These are phyloP conservation scores for Dermolepida albohirtum DNA, from an alignment of 2,888 invertebrate species.

Conservation along the genomic window DNA sequence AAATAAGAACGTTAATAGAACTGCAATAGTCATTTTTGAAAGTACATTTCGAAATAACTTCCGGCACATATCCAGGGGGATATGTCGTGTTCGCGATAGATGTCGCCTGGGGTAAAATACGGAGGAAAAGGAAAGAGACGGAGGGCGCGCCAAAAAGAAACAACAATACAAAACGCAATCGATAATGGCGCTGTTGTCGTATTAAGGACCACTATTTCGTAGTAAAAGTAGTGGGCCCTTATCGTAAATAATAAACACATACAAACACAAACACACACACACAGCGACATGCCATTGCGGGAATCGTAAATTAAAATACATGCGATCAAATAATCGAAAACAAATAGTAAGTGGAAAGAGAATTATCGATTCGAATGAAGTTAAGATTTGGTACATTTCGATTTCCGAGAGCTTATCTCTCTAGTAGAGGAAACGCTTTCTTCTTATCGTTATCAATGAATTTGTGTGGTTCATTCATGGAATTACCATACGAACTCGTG, in stretches of 20 bases:
- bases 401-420: constrained; percentile 32
- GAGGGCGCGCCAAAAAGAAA: constrained; percentile 1
- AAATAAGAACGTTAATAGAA: no score
- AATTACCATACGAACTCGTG: constrained; percentile 16
- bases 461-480: constrained; percentile 42
- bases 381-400: constrained; percentile 33
- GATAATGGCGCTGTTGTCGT: constrained; percentile 17
- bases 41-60: no score
- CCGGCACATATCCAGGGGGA: no score
- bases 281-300: not conserved
- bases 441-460: constrained; percentile 45
- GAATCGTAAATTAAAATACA: constrained; percentile 2
- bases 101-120: constrained; percentile 12
- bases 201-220: constrained; percentile 10
- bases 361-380: constrained; percentile 10
- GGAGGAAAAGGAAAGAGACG: constrained; percentile 2
- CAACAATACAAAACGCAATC: constrained; percentile 12
- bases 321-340: not conserved
- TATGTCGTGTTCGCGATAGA: constrained; percentile 34
- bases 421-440: constrained; percentile 27
- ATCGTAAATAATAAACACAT: constrained; percentile 18
- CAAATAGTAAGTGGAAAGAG: not conserved
- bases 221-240: constrained; percentile 12
- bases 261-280: no score
- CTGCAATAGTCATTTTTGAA: no score